Base-by-base conservation (phyloP, 2,113 vertebrate genomes). In the Tragelaphus imberbis region DNA sequence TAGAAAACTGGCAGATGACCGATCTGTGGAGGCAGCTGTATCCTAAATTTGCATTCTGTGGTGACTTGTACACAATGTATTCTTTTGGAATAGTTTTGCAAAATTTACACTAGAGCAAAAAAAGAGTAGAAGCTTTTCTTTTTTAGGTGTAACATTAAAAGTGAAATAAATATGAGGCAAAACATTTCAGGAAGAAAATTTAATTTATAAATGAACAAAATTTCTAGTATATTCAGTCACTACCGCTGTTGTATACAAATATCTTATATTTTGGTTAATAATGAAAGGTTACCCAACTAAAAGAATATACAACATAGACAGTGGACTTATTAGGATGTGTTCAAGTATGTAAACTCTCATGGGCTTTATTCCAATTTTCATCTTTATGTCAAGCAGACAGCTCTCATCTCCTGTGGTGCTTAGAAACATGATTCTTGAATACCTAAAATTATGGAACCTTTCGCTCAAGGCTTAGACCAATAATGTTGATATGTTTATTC, bases 271-370 rank as follows among this genome's bases (percentile, higher is more conserved):
- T 98, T 99, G 99, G 98, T 99, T 99, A 98, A 98, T 99, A 99
- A 99, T 99, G 99, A 99, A 99, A 99, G 99, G 99, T 99, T 99
- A 99, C 98, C 99, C 98, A 98, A 98, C 98, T 98, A 97, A 98
- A 98, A 98, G 97, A 97, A 12, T 7, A 8, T 59, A 77, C 61
- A n/a, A 61, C 55, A 13, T 17, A 47, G 59, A 65, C 61, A 63
- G 5, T 59, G 33, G 33, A 49, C 81, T 75, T 79, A 9, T 25
- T 56, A 44, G 30, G 5, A 71, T 40, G 3, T 81, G 36, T 68
- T 90, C 6, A 49, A 71, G 56, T 44, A 2, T 28, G 7, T n/a
- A 44, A 6, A 11, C 10, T 71, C 4, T 77, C 81, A 23, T 40
- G 40, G 56, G 25, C 58, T 91, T 91, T 36, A 15, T 82, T 93